Evolutionary conservation across 2,113 vertebrate genomes (phyloP).

Genomic region (Agelaius tricolor): DNA sequence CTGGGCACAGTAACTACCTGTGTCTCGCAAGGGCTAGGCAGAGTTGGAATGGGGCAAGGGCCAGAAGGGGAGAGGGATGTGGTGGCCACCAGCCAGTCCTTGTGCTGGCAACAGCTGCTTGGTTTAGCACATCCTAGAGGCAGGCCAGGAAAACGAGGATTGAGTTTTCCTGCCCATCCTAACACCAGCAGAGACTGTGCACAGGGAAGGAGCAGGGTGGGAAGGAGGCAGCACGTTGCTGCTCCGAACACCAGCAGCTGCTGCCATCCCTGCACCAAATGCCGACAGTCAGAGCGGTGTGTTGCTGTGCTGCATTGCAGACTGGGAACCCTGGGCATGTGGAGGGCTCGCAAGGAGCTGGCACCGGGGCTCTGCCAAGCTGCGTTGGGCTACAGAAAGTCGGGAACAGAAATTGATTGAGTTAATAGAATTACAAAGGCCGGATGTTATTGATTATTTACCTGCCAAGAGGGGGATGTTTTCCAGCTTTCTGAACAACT

Average conservation of each 20-base stretch:
- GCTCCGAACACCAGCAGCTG: neutral
- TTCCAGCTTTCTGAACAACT: neutral
- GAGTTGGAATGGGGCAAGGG: neutral
- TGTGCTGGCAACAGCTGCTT: neutral
- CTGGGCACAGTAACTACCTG: neutral
- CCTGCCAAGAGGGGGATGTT: neutral
- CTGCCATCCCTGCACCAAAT: conserved; percentile 44
- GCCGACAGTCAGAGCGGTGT: neutral
- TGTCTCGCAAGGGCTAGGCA: neutral
- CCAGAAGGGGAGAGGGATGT: neutral
- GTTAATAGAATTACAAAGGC: neutral
- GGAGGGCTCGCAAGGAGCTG: neutral
- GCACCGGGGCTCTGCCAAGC: neutral
- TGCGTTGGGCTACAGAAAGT: accelerated
- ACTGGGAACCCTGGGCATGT: neutral
- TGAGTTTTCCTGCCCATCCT: neutral
- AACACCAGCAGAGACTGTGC: neutral
- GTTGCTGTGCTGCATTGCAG: conserved; percentile 48
- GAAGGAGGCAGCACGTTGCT: neutral
- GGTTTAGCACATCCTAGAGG: neutral
- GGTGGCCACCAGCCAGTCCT: neutral
- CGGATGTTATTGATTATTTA: neutral
- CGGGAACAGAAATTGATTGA: neutral
- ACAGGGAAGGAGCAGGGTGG: neutral
- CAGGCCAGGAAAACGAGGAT: neutral